phyloP scores from a whole-genome alignment of 2,113 vertebrate genomes.

The Sorex araneus region DNA sequence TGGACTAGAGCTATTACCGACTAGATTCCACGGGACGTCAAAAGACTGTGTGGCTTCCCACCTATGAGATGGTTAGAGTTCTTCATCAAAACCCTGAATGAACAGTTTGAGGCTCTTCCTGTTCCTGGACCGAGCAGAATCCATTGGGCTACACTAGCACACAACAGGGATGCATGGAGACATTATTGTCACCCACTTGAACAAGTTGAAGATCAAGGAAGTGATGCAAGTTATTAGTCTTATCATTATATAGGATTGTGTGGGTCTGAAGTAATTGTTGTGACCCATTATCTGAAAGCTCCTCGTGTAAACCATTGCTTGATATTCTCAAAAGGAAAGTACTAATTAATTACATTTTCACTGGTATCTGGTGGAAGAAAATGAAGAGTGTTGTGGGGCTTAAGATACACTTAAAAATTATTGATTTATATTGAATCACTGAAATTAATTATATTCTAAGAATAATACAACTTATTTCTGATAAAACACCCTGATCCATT shows the following conservation, averaged over 20 bases:
- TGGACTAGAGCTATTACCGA: too few species aligned
- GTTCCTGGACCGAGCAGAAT: too few species aligned
- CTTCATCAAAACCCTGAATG: too few species aligned
- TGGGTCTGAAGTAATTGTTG: constrained; percentile 18
- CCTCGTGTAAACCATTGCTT: background rate
- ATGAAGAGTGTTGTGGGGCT: constrained; percentile 12
- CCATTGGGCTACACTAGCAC: too few species aligned
- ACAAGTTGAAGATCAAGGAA: too few species aligned
- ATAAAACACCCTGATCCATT: constrained; percentile 11
- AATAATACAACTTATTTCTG: constrained; percentile 42
- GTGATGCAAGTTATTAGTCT: too few species aligned
- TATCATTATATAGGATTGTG: background rate
- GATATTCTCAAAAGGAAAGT: background rate
- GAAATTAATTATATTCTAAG: constrained; percentile 52
- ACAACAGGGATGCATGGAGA: too few species aligned
- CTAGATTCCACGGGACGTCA: too few species aligned
- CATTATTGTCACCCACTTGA: too few species aligned
- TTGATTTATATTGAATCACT: constrained; percentile 24
- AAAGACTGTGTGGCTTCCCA: too few species aligned
- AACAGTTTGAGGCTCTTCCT: too few species aligned
- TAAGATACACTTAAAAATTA: background rate
- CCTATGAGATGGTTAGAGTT: too few species aligned
- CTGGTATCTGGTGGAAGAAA: background rate
- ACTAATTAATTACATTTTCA: background rate
- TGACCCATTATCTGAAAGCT: constrained; percentile 41